Evolutionary conservation across 37 sponge, comb jelly and placozoan species (phyloP), one percentile per base, ranked within the genome.

Genomic region (Cladorhizidae sp.): DNA sequence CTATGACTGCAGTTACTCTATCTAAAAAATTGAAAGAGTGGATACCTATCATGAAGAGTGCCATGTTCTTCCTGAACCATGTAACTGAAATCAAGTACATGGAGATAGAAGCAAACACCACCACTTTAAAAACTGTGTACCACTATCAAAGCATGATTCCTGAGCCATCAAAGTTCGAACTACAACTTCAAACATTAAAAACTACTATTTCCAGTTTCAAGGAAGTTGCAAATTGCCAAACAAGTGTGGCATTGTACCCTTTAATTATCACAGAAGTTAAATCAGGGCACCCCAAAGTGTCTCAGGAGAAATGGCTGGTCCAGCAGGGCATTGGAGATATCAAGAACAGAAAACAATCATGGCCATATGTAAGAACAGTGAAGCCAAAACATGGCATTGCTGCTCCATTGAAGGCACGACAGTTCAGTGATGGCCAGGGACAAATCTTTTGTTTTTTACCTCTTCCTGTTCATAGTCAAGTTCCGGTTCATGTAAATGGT

Each of bases 401-500:
- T 50, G 80, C 80, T 40, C 89, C 84, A 56, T 33, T 88, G 50
- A 51, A 17, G 7, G 5, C 25, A 26, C 12, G 17, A 54, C 62
- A 22, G 20, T 11, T 6, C 5, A 61, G 22, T n/a, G n/a, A 8
- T 22, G 25, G 25, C 7, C 26, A 61, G 25, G 87, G 90, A 33
- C 59, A 83, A 32, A 42, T 83, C 0, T 93, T 84, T 56, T 86
- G 88, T 26, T 93, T 90, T 74, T 59, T 93, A 15, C 94, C 94
- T 17, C 78, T 93, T 15, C 91, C 91, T 40, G 51, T 75, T 18
- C 28, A 49, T 23, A 57, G 68, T 18, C 31, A 37, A 20, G 72
- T 90, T 55, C 91, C 91, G 21, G 84, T 93, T 26, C 91, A 90
- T 56, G 64, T 93, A 3, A 82, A 93, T 89, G 94, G 91, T 18